Evolutionary conservation across 2,888 invertebrate genomes (phyloP), one percentile per base, ranked within the genome.

Genomic region (Exephanes ischioxanthus): DNA sequence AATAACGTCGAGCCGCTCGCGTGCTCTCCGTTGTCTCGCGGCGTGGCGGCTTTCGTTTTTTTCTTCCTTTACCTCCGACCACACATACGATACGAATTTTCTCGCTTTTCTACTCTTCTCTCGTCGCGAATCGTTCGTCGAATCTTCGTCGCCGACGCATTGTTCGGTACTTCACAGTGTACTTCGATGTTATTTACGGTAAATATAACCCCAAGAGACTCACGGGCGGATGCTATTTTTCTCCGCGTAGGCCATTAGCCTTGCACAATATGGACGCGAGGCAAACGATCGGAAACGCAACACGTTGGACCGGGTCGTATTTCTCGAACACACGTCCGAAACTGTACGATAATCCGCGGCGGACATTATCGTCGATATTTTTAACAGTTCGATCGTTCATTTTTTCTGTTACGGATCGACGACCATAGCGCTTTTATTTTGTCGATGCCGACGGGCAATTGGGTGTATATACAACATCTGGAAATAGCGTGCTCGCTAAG

Each of bases 211-310:
- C 61, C 37, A 72, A 37, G 76, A 45, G 67, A 72, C 63, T 58
- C 48, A 66, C 72, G 80, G 51, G 77, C 84, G 79, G 82, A 82
- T 85, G 76, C 79, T 85, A 77, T 76, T 67, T 80, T 77, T 77
- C 83, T 73, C 68, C 14, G 72, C 51, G 76, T 77, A 80, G 83
- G 83, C 85, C 85, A 77, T 86, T 78, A 76, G 85, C 85, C 85
- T 87, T 86, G 86, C 84, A 85, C 88, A 88, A 88, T 87, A 87
- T 88, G 87, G 88, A 88, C 86, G 88, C 87, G 79, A 70, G 63
- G 72, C 83, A 37, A 3, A 76, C 66, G 66, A 30, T 73, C 86
- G 51, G 68, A 84, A 87, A 87, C 86, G 85, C 86, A 88, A 88
- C 86, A 85, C 83, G 86, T 88, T 85, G 85, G 78, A 84, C 83